phyloP scores from a whole-genome alignment of 1,140 invertebrate genomes.

The Macrobrachium rosenbergii region DNA sequence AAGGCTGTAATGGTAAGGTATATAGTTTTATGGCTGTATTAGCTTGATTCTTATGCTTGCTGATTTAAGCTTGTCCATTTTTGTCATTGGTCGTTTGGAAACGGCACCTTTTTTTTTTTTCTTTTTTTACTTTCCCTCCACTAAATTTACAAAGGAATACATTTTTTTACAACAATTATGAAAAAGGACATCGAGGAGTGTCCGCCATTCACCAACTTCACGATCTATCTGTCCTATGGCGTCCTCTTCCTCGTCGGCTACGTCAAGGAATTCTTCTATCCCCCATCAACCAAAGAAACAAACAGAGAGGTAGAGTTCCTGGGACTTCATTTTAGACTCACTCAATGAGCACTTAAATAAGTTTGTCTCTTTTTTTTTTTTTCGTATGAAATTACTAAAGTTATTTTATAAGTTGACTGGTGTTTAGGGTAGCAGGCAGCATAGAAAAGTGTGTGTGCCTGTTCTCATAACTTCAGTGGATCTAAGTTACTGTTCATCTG shows the following conservation, averaged over 20 bases:
- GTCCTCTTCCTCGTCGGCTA: conserved; percentile 89
- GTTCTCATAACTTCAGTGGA: too few species aligned
- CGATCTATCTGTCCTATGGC: conserved; percentile 91
- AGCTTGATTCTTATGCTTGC: neutral
- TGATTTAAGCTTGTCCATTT: conserved; percentile 36
- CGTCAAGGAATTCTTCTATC: conserved; percentile 84
- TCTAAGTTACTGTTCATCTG: too few species aligned
- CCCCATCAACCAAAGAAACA: conserved; percentile 75
- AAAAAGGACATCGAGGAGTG: conserved; percentile 79
- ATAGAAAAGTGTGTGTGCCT: too few species aligned
- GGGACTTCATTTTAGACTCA: neutral
- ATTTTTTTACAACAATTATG: conserved; percentile 33
- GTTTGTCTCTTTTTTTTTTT: neutral
- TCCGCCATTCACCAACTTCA: conserved; percentile 82
- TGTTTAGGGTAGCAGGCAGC: too few species aligned
- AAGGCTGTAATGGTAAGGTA: too few species aligned
- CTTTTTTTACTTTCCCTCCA: neutral
- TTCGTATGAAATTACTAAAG: too few species aligned
- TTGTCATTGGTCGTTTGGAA: conserved; percentile 34
- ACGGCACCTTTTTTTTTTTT: conserved; percentile 25
- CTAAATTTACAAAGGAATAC: conserved; percentile 19
- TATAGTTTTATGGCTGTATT: neutral
- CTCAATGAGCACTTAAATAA: conserved; percentile 1
- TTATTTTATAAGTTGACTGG: too few species aligned
- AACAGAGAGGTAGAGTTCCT: conserved; percentile 78